These are phyloP conservation scores for Botia kubotai DNA, from an alignment of 2,797 vertebrate species.

Conservation along the genomic window DNA sequence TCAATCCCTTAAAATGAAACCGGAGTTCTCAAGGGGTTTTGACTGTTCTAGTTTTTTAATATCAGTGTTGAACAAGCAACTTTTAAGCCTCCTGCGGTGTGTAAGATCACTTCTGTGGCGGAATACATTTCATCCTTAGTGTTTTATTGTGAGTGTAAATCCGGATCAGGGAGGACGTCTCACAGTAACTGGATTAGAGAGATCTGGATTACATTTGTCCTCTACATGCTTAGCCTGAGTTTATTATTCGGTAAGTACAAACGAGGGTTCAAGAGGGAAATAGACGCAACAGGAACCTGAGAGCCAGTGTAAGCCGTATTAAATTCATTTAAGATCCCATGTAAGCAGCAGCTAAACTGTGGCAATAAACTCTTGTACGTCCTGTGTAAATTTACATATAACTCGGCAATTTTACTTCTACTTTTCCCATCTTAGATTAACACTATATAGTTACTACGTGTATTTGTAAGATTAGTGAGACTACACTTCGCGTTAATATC, in stretches of 20 bases:
- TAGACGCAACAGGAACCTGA: constrained; percentile 24
- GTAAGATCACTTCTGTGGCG: constrained; percentile 23
- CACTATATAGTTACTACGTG: no score
- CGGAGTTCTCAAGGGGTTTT: not conserved
- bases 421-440: not conserved
- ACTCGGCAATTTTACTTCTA: not conserved
- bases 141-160: constrained; percentile 52
- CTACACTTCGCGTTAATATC: not conserved
- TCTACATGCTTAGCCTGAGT: constrained; percentile 37
- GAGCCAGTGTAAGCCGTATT: constrained; percentile 31
- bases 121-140: constrained; percentile 36
- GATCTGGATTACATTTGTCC: constrained; percentile 53
- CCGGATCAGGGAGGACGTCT: constrained; percentile 47
- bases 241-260: constrained; percentile 47
- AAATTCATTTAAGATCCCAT: constrained; percentile 29
- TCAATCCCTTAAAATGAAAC: constrained; percentile 20
- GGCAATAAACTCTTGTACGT: not conserved
- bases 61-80: constrained; percentile 25
- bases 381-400: not conserved
- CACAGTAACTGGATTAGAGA: constrained; percentile 48
- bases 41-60: constrained; percentile 14
- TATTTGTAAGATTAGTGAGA: no score
- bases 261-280: constrained; percentile 30
- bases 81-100: constrained; percentile 30
- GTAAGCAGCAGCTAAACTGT: constrained; percentile 33